phyloP scores from a whole-genome alignment of 2,888 invertebrate genomes.

The Ametastegia equiseti region DNA sequence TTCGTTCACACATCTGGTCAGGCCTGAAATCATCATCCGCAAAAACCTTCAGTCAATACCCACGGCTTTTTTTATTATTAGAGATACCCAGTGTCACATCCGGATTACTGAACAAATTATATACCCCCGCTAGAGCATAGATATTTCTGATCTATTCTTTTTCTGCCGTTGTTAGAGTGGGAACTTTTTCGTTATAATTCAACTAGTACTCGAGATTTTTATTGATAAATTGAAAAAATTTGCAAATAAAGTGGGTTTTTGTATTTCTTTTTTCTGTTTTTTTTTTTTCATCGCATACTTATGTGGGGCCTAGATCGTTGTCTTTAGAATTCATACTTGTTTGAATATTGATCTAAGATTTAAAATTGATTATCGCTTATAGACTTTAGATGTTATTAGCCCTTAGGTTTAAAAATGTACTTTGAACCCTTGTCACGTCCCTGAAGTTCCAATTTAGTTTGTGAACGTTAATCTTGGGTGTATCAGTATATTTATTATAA shows the following conservation, averaged over 20 bases:
- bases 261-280: no score
- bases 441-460: slow-evolving; percentile 50
- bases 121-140: neutral
- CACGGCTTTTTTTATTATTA: slow-evolving; percentile 35
- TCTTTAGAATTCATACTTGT: neutral
- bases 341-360: neutral
- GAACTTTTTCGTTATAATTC: neutral
- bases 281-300: no score
- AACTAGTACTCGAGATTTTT: no score
- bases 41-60: slow-evolving; percentile 20
- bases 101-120: slow-evolving; percentile 4
- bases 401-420: slow-evolving; percentile 55
- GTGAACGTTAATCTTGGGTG: slow-evolving; percentile 27
- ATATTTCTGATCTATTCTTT: slow-evolving; percentile 49
- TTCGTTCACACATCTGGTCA: slow-evolving; percentile 2
- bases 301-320: neutral
- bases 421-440: slow-evolving; percentile 60
- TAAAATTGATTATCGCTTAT: neutral
- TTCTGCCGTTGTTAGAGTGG: neutral
- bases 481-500: neutral
- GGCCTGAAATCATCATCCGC: neutral
- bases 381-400: neutral
- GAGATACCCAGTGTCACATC: slow-evolving; percentile 13
- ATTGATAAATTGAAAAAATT: no score
- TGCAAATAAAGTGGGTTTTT: no score